These are phyloP conservation scores for Heliconius hermathena DNA, from an alignment of 1,140 invertebrate species.

Conservation along the genomic window DNA sequence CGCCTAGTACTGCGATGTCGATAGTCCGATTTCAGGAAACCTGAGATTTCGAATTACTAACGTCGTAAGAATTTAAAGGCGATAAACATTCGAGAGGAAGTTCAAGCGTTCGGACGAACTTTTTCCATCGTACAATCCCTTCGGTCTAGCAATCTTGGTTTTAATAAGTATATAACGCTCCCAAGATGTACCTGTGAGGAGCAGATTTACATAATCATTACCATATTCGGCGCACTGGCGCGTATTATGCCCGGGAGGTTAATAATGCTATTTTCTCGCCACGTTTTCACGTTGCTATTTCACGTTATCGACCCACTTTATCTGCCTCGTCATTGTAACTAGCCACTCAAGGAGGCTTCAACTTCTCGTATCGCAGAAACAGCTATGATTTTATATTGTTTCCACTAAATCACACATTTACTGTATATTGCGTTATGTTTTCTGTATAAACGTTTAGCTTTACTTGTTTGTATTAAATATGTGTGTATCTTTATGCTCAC, in stretches of 20 bases:
- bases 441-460: neutral
- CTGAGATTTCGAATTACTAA: conserved; percentile 74
- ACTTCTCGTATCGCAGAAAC: conserved; percentile 49
- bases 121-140: conserved; percentile 71
- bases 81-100: conserved; percentile 64
- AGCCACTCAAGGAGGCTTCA: conserved; percentile 72
- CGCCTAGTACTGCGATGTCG: conserved; percentile 71
- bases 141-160: conserved; percentile 77
- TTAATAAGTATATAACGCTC: conserved; percentile 81
- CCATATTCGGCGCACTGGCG: conserved; percentile 81
- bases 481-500: neutral
- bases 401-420: conserved; percentile 32
- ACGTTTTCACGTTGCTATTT: conserved; percentile 82
- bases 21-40: conserved; percentile 77
- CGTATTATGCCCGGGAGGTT: conserved; percentile 82
- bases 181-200: conserved; percentile 78
- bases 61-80: conserved; percentile 73
- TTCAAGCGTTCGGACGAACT: conserved; percentile 58
- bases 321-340: conserved; percentile 81
- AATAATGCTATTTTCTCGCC: conserved; percentile 83
- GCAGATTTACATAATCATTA: conserved; percentile 82
- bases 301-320: conserved; percentile 81
- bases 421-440: conserved; percentile 1
- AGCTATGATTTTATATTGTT: conserved; percentile 37
- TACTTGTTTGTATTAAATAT: neutral